Evolutionary conservation across 2,888 invertebrate genomes (phyloP), one percentile per base, ranked within the genome.

Genomic region (Pseudanteris insignis): DNA sequence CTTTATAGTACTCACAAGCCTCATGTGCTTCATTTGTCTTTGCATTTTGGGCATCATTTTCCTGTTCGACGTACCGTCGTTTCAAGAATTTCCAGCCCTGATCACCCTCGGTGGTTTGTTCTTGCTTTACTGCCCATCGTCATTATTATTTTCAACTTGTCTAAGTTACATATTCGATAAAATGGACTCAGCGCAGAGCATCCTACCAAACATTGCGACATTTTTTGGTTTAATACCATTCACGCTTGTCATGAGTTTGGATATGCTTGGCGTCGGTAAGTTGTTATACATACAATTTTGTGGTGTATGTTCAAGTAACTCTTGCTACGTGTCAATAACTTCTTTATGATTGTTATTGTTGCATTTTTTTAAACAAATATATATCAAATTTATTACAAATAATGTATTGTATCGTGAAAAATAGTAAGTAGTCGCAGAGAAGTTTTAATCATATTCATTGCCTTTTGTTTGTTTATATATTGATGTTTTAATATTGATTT

Each of bases 111-210:
- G 86, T n/a, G 80, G 84, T 26, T 83, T 90, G 0, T 81, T 90
- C 6, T 75, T 89, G 32, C 81, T 91, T 4, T 91, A 90, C 81
- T 88, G 89, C 69, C 89, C 91, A 2, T 85, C 89, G 11, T 88
- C 89, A 64, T 87, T 92, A 34, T 81, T 92, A 64, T 89, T 89
- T 75, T 88, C 88, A 67, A 89, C 92, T 0, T 86, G 89, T 65
- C 81, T 90, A 24, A 90, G 91, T 15, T 92, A 91, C 73, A 83
- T 90, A 40, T 93, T 93, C 76, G 88, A 90, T 77, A 90, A 89
- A 73, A 87, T 88, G 82, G 92, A 92, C 74, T 90, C 91, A 2
- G 91, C 91, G 1, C 90, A 90, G 73, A 88, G 89, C 55, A 88
- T 92, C 65, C 83, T 91, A 78, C 90, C 90, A 0, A 90, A 90